Percentiles rank a stretch among this genome's conserved stretches.
These are phyloP conservation scores for Drosophila fuyamai DNA, from an alignment of 1,140 invertebrate genomes.

Conservation along the genomic window DNA sequence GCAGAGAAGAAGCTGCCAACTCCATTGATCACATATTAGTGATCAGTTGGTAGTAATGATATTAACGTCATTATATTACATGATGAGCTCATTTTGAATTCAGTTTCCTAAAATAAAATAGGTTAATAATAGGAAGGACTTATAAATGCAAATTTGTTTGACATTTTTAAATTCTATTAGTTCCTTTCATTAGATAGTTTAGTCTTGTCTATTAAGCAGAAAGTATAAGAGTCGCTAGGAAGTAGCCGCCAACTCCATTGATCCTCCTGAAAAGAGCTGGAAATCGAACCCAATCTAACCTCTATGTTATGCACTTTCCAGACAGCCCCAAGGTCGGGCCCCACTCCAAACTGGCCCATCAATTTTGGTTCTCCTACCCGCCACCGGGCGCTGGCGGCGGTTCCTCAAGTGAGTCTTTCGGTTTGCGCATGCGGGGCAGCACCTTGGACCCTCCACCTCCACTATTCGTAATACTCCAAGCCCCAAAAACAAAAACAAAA, in stretches of 20 bases:
- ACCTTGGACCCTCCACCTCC: slow-evolving; percentile 10
- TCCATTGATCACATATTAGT: too few species aligned
- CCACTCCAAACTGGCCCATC: slow-evolving; percentile 87
- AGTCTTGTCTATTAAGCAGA: too few species aligned
- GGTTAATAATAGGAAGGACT: too few species aligned
- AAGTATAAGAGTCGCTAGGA: too few species aligned
- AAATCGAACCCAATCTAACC: neutral
- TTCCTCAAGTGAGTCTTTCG: slow-evolving; percentile 84
- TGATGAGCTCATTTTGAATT: too few species aligned
- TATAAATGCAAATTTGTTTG: too few species aligned
- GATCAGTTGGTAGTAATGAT: too few species aligned
- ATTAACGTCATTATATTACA: too few species aligned
- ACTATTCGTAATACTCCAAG: slow-evolving; percentile 15
- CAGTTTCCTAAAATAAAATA: too few species aligned
- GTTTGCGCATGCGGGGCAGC: slow-evolving; percentile 44
- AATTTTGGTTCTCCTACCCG: slow-evolving; percentile 90
- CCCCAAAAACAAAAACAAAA: slow-evolving; percentile 9
- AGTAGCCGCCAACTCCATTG: neutral
- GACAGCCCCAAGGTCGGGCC: slow-evolving; percentile 77
- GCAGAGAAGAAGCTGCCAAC: too few species aligned
- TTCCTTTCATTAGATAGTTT: too few species aligned
- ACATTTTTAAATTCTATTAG: too few species aligned
- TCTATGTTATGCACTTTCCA: slow-evolving; percentile 41
- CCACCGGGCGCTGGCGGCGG: slow-evolving; percentile 87
- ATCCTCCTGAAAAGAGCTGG: neutral